Conservation (phyloP, 2,113 vertebrate genomes). For the Desmodus rotundus region DNA sequence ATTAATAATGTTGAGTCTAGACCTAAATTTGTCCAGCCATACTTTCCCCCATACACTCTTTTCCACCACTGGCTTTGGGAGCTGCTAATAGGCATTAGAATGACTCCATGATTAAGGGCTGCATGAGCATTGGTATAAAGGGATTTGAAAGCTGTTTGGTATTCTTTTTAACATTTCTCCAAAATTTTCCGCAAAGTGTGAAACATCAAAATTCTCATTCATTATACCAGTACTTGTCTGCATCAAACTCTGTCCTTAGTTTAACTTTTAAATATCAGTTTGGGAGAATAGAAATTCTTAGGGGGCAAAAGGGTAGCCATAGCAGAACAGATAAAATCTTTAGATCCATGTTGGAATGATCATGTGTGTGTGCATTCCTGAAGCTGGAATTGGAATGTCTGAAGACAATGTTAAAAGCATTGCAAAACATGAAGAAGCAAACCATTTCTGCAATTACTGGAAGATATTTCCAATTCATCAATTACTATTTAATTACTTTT, state of each 20-base stretch:
- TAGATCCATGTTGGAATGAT: neutral
- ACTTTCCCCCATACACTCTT: neutral
- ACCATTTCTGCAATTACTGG: neutral
- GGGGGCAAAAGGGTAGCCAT: neutral
- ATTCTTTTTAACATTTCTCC: neutral
- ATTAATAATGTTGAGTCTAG: neutral
- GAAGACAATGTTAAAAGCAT: neutral
- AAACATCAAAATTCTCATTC: neutral
- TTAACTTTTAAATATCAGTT: constrained; percentile 1
- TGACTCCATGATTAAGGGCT: neutral
- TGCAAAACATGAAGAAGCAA: neutral
- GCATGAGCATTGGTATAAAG: neutral
- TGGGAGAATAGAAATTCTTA: neutral
- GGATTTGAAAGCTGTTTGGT: neutral
- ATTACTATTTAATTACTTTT: constrained; percentile 41
- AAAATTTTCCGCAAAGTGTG: neutral
- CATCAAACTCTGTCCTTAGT: neutral
- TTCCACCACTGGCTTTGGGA: neutral
- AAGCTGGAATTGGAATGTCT: neutral
- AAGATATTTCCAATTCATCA: constrained; percentile 14
- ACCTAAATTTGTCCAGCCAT: neutral
- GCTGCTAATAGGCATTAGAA: neutral
- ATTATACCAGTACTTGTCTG: neutral
- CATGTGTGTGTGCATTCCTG: neutral
- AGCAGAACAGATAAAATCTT: neutral